Conservation (phyloP, 2,113 vertebrate genomes). For the Nycticryphes semicollaris region DNA sequence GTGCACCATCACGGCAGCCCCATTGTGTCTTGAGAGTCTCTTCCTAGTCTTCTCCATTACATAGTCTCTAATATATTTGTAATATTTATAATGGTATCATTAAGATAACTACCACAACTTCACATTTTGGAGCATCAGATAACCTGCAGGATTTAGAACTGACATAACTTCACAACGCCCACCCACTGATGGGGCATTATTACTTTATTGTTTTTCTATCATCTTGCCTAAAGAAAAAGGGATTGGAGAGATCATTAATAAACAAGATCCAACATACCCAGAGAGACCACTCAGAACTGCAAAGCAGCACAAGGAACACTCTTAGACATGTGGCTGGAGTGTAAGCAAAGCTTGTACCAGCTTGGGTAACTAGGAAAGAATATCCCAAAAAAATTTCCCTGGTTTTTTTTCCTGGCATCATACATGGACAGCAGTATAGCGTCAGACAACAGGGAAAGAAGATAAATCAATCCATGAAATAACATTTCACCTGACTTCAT, state of each 20-base stretch:
- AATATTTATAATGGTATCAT: neutral
- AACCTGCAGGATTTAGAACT: neutral
- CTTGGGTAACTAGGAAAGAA: neutral
- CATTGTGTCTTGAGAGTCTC: neutral
- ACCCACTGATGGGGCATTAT: neutral
- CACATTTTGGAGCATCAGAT: neutral
- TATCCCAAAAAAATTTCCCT: neutral
- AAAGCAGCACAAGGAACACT: neutral
- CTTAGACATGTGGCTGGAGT: accelerated
- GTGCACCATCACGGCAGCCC: neutral
- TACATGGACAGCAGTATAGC: neutral
- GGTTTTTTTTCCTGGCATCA: neutral
- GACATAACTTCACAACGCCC: neutral
- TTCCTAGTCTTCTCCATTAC: neutral
- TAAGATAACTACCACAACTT: neutral
- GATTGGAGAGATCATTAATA: neutral
- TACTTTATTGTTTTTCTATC: neutral
- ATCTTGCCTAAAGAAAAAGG: neutral
- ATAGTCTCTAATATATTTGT: neutral
- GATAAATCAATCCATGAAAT: neutral
- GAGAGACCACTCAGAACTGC: neutral
- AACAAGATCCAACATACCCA: neutral
- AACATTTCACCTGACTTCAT: neutral
- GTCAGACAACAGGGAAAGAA: neutral
- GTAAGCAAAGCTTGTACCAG: neutral